Evolutionary conservation across 2,888 invertebrate genomes (phyloP).

Genomic region (Dioctria rufipes): DNA sequence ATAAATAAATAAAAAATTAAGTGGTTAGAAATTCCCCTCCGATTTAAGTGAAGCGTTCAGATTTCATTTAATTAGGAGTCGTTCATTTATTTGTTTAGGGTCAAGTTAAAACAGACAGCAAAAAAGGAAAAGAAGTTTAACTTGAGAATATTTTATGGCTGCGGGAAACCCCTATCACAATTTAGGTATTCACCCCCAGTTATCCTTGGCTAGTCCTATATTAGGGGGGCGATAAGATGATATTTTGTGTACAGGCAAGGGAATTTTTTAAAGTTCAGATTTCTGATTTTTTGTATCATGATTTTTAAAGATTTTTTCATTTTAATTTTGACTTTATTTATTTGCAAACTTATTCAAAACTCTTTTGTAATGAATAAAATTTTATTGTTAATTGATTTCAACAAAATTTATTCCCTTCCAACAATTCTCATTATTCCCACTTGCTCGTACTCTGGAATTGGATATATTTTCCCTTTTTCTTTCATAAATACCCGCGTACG

Average conservation of each 20-base stretch:
- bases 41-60: conserved; percentile 57
- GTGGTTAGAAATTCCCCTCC: conserved; percentile 26
- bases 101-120: conserved; percentile 53
- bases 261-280: background rate
- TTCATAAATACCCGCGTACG: no score
- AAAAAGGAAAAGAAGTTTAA: conserved; percentile 41
- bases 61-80: conserved; percentile 59
- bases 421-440: background rate
- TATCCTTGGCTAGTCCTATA: background rate
- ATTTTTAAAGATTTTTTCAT: conserved; percentile 1
- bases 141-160: conserved; percentile 36
- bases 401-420: background rate
- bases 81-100: conserved; percentile 59
- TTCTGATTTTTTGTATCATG: background rate
- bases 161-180: conserved; percentile 44
- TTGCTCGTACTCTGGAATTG: background rate
- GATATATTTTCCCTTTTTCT: background rate
- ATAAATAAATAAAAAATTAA: conserved; percentile 8
- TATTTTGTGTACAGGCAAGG: background rate
- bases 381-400: background rate
- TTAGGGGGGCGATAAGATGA: conserved; percentile 22
- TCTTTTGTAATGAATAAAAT: background rate
- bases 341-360: background rate
- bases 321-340: conserved; percentile 16
- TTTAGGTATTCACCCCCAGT: conserved; percentile 49